Evolutionary conservation across 2,888 invertebrate species (phyloP), one percentile per base, ranked within the genome.

Genomic region (Latrodectus elegans): DNA sequence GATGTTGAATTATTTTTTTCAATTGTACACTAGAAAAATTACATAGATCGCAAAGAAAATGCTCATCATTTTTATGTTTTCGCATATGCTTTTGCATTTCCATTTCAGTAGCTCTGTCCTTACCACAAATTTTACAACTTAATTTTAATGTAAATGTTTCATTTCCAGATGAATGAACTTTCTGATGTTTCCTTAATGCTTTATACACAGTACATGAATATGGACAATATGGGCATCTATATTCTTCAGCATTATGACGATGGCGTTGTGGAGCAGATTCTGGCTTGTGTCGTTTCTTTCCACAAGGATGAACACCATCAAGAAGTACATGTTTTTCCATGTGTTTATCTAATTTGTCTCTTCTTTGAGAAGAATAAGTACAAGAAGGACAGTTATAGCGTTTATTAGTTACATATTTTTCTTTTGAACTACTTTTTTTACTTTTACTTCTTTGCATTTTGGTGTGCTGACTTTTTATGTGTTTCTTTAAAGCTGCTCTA

Each of bases 201-300:
- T 93, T 93, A 90, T 94, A 94, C 89, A 94, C 94, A 26, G 94
- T 94, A 90, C 94, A 94, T 3, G 93, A 93, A 90, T 94, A 94
- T 2, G 94, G 92, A 91, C 94, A 94, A 84, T 93, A 90, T 38
- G 93, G 93, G 91, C 94, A 94, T 52, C 93, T 92, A 90, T 94
- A 94, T 90, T 94, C 94, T 90, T 94, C 94, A 67, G 93, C 92
- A 77, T 93, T 90, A 72, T 90, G 90, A 15, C 90, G 84, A 86
- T 90, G 90, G 91, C 93, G 92, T 90, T 93, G 93, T 60, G 93
- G 92, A 71, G 93, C 92, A 67, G 92, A 91, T 26, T 90, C 90
- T 49, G 90, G 90, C 38, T 89, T 89, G 77, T 92, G 92, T 11
- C 93, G 91, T 82, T 92, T 93, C 89, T 93, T 93, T 26, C 93